phyloP scores from a whole-genome alignment of 2,797 vertebrate species.

The Fundulus diaphanus region DNA sequence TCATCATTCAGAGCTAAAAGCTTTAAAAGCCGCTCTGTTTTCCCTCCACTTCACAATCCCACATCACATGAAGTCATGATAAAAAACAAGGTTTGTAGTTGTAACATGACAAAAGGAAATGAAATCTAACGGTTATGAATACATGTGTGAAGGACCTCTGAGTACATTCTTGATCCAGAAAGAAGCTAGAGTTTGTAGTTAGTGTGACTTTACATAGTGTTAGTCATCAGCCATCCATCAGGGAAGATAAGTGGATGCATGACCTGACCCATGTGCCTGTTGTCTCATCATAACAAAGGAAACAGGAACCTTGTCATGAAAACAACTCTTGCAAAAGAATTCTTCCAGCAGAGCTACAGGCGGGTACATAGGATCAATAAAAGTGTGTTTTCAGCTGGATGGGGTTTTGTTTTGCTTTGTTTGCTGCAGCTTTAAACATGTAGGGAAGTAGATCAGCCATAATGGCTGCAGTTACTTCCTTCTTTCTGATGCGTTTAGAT shows the following conservation, averaged over 20 bases:
- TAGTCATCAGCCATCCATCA: neutral
- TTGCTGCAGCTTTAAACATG: neutral
- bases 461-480: neutral
- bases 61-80: neutral
- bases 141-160: neutral
- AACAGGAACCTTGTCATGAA: neutral
- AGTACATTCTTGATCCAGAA: neutral
- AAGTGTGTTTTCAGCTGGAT: neutral
- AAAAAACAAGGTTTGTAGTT: neutral
- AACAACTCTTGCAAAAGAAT: neutral
- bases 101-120: neutral
- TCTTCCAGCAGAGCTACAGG: neutral
- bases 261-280: neutral
- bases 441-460: neutral
- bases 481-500: constrained; percentile 4
- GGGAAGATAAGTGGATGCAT: neutral
- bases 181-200: neutral
- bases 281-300: neutral
- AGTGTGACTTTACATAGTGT: too few species aligned
- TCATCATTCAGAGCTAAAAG: neutral
- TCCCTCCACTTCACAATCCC: neutral
- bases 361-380: neutral
- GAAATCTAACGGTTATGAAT: neutral
- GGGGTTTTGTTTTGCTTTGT: neutral
- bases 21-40: neutral